phyloP scores from a whole-genome alignment of 2,797 vertebrate genomes.

The Tokudaia tokunoshimensis region DNA sequence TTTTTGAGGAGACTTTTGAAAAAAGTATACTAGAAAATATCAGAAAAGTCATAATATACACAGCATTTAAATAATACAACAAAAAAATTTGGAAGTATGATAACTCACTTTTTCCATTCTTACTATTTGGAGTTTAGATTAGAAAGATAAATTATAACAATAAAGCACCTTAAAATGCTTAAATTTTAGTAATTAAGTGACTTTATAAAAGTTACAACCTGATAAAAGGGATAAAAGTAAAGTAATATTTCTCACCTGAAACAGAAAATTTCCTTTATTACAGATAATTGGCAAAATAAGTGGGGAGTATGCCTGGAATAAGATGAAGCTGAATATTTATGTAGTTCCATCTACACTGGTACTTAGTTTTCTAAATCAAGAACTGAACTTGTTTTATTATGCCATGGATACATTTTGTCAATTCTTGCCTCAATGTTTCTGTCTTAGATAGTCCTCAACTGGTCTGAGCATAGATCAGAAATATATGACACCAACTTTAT shows the following conservation, averaged over 20 bases:
- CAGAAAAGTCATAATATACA: not conserved
- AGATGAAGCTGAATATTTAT: not conserved
- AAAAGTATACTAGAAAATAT: not conserved
- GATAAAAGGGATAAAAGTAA: not conserved
- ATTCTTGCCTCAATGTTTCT: not conserved
- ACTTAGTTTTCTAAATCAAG: not conserved
- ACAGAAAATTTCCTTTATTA: not conserved
- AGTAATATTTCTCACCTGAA: not conserved
- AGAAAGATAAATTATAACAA: not conserved
- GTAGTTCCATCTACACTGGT: not conserved
- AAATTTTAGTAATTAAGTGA: not conserved
- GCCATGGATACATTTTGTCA: not conserved
- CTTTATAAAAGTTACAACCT: not conserved
- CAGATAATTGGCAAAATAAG: not conserved
- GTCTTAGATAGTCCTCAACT: not conserved
- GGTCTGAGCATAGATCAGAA: not conserved
- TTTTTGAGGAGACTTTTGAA: not conserved
- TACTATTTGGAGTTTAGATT: not conserved
- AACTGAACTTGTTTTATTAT: not conserved
- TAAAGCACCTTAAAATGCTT: not conserved
- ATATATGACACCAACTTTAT: not conserved
- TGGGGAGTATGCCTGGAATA: not conserved
- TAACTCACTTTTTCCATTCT: not conserved
- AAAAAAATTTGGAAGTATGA: not conserved
- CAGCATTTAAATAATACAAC: not conserved